A percentile compares a stretch with the other conserved stretches of the same genome.
Conservation (phyloP, 2,113 vertebrate species). For the Hassar affinis region DNA sequence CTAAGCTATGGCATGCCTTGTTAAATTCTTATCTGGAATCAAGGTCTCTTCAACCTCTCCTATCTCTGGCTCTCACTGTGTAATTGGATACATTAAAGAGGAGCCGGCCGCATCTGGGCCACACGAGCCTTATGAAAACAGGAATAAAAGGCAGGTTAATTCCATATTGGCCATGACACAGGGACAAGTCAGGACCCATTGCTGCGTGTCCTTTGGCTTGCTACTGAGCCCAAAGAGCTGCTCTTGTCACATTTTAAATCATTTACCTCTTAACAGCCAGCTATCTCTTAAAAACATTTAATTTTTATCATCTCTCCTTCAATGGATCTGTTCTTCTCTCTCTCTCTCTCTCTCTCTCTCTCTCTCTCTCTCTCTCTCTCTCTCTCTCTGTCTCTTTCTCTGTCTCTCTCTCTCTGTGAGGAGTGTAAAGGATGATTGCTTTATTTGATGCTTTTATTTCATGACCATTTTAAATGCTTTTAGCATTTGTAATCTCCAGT, state of each 20-base stretch:
- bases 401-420: neutral
- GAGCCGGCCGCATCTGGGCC: neutral
- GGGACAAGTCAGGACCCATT: neutral
- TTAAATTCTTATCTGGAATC: slow-evolving; percentile 56
- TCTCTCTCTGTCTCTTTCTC: too few relatives aligned
- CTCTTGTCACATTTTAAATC: slow-evolving; percentile 22
- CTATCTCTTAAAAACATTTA: slow-evolving; percentile 23
- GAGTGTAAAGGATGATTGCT: neutral
- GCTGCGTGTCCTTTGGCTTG: neutral
- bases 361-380: neutral
- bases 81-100: slow-evolving; percentile 43
- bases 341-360: too few relatives aligned
- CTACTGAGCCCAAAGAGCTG: neutral
- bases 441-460: neutral
- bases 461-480: neutral
- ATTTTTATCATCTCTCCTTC: neutral
- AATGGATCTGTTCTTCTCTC: neutral
- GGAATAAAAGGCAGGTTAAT: slow-evolving; percentile 31
- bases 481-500: neutral
- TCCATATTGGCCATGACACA: slow-evolving; percentile 8
- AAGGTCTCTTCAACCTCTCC: slow-evolving; percentile 50
- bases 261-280: neutral
- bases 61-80: neutral
- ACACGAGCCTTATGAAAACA: slow-evolving; percentile 22
- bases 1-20: slow-evolving; percentile 43